phyloP scores from a whole-genome alignment of 2,888 invertebrate species.

The Timema cristinae region DNA sequence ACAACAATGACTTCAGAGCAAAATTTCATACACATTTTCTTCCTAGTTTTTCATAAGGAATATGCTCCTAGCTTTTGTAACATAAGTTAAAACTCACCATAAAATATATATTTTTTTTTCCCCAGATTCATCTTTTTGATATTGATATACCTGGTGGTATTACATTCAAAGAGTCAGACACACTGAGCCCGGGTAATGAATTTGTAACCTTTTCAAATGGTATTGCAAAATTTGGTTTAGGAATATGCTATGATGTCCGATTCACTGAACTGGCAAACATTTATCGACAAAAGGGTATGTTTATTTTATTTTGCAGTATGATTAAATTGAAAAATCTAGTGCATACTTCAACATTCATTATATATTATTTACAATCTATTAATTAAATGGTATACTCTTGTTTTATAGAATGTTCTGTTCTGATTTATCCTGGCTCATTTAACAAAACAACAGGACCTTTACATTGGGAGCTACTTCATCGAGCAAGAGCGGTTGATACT shows the following conservation, averaged over 20 bases:
- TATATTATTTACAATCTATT: too few relatives aligned
- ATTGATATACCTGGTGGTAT: conserved; percentile 91
- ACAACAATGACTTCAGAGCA: too few relatives aligned
- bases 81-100: too few relatives aligned
- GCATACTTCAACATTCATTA: too few relatives aligned
- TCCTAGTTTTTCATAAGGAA: too few relatives aligned
- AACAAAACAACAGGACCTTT: conserved; percentile 94
- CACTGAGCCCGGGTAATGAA: conserved; percentile 68
- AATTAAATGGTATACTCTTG: background rate
- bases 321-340: too few relatives aligned
- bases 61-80: too few relatives aligned
- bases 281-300: conserved; percentile 36
- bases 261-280: conserved; percentile 81
- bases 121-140: conserved; percentile 88
- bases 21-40: too few relatives aligned
- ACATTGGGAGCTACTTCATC: conserved; percentile 85
- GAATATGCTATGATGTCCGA: conserved; percentile 92
- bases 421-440: conserved; percentile 93
- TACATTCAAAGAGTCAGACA: conserved; percentile 89
- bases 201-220: conserved; percentile 69
- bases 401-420: conserved; percentile 68
- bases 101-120: conserved; percentile 30
- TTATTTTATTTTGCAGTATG: too few relatives aligned
- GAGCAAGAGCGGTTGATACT: conserved; percentile 80
- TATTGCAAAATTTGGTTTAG: conserved; percentile 76